These are phyloP conservation scores for Silurus lanzhouensis DNA, from an alignment of 2,797 vertebrate genomes.

Conservation along the genomic window DNA sequence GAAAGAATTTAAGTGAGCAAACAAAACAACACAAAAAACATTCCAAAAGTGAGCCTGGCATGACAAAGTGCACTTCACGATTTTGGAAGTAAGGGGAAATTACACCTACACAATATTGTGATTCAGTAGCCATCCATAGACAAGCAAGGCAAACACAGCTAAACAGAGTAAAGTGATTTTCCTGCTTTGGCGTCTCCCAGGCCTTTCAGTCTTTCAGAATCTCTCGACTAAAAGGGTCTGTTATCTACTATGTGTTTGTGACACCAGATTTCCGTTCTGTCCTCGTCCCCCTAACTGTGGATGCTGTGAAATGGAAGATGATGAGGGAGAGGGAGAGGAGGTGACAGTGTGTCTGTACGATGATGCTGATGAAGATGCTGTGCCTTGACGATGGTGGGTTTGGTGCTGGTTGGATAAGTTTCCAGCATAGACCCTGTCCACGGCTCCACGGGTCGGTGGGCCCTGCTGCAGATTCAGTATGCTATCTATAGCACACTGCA, in stretches of 20 bases:
- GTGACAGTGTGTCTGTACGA: constrained; percentile 72
- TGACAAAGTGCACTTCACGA: constrained; percentile 49
- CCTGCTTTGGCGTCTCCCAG: constrained; percentile 48
- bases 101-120: constrained; percentile 64
- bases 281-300: constrained; percentile 81
- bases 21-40: constrained; percentile 30
- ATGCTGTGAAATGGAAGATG: constrained; percentile 77
- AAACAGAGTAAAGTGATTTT: constrained; percentile 72
- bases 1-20: constrained; percentile 27
- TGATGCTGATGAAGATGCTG: constrained; percentile 65
- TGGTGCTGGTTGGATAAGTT: constrained; percentile 64
- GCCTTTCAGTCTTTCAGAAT: constrained; percentile 51
- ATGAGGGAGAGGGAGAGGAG: constrained; percentile 65
- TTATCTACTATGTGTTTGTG: constrained; percentile 96
- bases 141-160: constrained; percentile 73
- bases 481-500: constrained; percentile 96
- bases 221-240: constrained; percentile 63
- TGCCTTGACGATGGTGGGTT: constrained; percentile 71
- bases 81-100: constrained; percentile 56
- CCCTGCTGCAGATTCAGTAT: constrained; percentile 94
- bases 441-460: constrained; percentile 65
- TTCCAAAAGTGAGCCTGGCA: constrained; percentile 7
- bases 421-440: constrained; percentile 65
- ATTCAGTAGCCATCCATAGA: constrained; percentile 65
- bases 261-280: constrained; percentile 88